Evolutionary conservation across 2,888 invertebrate genomes (phyloP), one percentile per base, ranked within the genome.

Genomic region (Lepas anatifera): DNA sequence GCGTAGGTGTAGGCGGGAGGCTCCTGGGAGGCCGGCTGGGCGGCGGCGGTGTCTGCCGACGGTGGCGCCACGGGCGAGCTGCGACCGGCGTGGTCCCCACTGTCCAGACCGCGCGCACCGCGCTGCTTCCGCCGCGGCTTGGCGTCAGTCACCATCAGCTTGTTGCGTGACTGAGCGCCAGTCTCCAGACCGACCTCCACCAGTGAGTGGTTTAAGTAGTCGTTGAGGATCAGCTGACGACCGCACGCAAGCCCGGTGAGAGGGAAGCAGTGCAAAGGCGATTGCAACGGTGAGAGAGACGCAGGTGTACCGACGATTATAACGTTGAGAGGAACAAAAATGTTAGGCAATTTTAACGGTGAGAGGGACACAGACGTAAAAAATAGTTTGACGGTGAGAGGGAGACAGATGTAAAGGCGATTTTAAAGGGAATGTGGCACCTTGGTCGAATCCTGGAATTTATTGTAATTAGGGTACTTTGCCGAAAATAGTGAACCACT

Each of bases 71-170:
- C 58, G 35, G 58, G 58, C 58, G 58, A 58, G 58, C 22, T 58
- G 58, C 58, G 58, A 7, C 58, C 58, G 22, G 58, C 58, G 58
- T 58, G 58, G 35, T 58, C 58, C 25, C 58, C 58, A 16, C 58
- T 58, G 32, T 35, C 58, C 22, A 58, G 58, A 1, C 52, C 52
- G 29, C 35, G 35, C 35, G 35, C 22, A 32, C 32, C 8, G 8
- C 58, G 58, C 58, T 32, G 58, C 35, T 35, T 35, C 18, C 58
- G 58, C 22, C 32, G 58, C 35, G 58, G 58, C 58, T 22, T 32
- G 32, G 66, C 39, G 16, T 66, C 66, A 2, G 25, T 37, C 35
- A 66, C 22, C 35, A 66, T 7, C 10, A 66, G 25, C 16, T 41
- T 39, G 39, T 66, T 66, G 11, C 66, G 66, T 25, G 66, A 37